These are phyloP conservation scores for Coelopa frigida DNA, from an alignment of 1,140 invertebrate species.

Conservation along the genomic window DNA sequence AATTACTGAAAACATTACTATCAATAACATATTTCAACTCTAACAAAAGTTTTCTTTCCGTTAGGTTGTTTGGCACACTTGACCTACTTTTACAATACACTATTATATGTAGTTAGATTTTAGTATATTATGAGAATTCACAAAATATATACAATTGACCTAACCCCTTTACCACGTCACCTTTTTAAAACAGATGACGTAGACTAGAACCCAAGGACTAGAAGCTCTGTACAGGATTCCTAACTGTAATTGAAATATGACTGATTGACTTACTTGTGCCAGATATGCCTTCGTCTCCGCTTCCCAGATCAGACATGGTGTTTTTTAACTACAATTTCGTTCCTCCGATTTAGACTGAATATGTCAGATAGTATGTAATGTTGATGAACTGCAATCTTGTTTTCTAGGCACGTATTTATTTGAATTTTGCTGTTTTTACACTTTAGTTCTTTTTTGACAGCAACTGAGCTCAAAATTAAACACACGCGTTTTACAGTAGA, in stretches of 20 bases:
- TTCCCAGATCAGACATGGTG: slow-evolving; percentile 61
- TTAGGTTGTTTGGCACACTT: no score
- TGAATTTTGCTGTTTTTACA: slow-evolving; percentile 4
- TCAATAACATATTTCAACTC: no score
- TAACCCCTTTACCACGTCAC: no score
- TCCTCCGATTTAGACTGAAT: not conserved
- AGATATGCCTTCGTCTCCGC: slow-evolving; percentile 62
- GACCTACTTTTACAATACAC: slow-evolving; percentile 5
- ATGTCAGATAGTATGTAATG: not conserved
- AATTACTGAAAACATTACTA: no score
- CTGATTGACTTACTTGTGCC: slow-evolving; percentile 63
- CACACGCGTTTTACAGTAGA: no score
- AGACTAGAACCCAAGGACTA: no score
- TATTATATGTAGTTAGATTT: slow-evolving; percentile 15
- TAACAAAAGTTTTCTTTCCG: no score
- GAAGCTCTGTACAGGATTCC: no score
- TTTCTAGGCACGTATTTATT: not conserved
- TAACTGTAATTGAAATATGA: slow-evolving; percentile 13
- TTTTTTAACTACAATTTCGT: not conserved
- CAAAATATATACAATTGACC: not conserved
- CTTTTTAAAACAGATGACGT: no score
- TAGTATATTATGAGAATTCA: not conserved
- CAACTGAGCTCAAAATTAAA: no score
- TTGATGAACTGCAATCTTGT: slow-evolving; percentile 1
- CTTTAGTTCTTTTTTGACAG: no score